These are phyloP conservation scores for Ecliptopera silaceata DNA, from an alignment of 2,888 invertebrate species.

Conservation along the genomic window DNA sequence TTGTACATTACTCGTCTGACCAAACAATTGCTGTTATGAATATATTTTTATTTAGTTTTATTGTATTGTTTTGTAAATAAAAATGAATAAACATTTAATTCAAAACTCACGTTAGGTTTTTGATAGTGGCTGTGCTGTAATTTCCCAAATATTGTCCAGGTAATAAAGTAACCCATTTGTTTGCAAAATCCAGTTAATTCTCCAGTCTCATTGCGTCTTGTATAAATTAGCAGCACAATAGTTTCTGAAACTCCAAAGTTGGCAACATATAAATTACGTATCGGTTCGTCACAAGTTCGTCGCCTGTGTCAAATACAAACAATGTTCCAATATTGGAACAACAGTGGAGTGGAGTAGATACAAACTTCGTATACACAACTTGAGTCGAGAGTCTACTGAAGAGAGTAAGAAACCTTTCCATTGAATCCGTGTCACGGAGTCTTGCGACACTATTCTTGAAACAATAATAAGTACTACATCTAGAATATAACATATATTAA, in stretches of 20 bases:
- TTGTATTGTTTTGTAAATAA: too few relatives aligned
- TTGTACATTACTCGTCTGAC: too few relatives aligned
- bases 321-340: constrained; percentile 37
- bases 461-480: too few relatives aligned
- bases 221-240: constrained; percentile 25
- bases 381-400: background rate
- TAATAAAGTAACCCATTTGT: too few relatives aligned
- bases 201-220: constrained; percentile 13
- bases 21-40: too few relatives aligned
- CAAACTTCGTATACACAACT: constrained; percentile 8
- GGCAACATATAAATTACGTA: constrained; percentile 28
- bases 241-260: constrained; percentile 20
- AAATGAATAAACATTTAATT: too few relatives aligned
- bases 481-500: too few relatives aligned
- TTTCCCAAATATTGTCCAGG: too few relatives aligned
- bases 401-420: background rate
- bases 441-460: too few relatives aligned
- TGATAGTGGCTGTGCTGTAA: too few relatives aligned
- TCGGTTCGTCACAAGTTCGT: constrained; percentile 32
- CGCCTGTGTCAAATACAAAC: constrained; percentile 37
- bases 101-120: too few relatives aligned
- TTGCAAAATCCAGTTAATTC: background rate
- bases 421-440: background rate
- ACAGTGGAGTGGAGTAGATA: constrained; percentile 15
- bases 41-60: too few relatives aligned